Base-by-base conservation (phyloP, 2,888 invertebrate species). In the Trileptium ribeirensis region DNA sequence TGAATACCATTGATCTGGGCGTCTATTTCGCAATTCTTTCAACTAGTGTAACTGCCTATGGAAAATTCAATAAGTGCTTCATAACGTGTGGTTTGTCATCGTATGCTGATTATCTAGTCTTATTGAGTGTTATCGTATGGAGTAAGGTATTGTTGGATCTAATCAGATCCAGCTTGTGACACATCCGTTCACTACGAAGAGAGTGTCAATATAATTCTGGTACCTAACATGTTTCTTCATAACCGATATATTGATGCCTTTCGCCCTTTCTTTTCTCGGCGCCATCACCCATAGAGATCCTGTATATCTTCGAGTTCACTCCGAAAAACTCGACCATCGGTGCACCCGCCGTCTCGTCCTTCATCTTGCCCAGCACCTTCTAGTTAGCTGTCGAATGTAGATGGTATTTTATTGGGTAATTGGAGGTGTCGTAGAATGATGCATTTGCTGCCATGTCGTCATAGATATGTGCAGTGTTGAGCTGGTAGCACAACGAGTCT, bases 231-330 rank as follows among this genome's bases (percentile, higher is more conserved):
- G 8, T 29, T n/a, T 70, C 29, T 70, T 70, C 8, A 70, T 36
- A 15, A n/a, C 29, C 15, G 70, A 8, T 29, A 33, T 70, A 33
- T 70, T 70, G 8, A 70, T 36, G 29, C 70, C 70, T 70, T 70
- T 70, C 8, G 70, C 70, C n/a, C n/a, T n/a, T n/a, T 70, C 70
- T 3, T 70, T 70, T 70, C 70, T 70, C 36, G 70, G 29, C 31
- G 15, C 8, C 15, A 8, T n/a, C 70, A 15, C 36, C 29, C 33
- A 15, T 33, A 15, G 8, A 8, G 15, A 70, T 8, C 29, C 8
- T 15, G 29, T 70, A 70, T 36, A 70, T 70, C 36, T 70, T 70
- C 36, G 70, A 3, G 29, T 36, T 3, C 15, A 70, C 33, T 19
- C 70, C 70, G 36, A 3, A 8, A 70, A 70, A 70, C 36, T 70